phyloP scores from a whole-genome alignment of 1,140 invertebrate genomes.

The Popillia japonica region DNA sequence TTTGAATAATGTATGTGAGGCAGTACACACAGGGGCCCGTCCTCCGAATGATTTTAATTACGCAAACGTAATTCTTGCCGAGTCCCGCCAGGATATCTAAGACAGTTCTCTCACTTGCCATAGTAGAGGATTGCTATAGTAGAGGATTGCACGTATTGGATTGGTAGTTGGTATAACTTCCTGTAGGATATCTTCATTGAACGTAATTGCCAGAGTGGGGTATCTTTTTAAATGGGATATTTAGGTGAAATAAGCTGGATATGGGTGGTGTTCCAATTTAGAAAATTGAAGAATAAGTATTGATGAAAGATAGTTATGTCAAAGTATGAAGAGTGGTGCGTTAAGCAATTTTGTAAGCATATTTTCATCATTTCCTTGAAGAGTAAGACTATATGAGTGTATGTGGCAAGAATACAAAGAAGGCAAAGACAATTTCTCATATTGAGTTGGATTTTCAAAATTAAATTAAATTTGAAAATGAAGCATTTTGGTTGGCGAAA shows the following conservation, averaged over 20 bases:
- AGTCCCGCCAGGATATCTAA: constrained; percentile 7
- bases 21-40: background rate
- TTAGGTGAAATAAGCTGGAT: background rate
- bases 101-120: background rate
- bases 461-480: too few relatives aligned
- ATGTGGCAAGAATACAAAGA: too few relatives aligned
- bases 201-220: background rate
- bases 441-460: too few relatives aligned
- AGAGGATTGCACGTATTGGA: background rate
- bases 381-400: too few relatives aligned
- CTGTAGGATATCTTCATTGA: background rate
- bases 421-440: too few relatives aligned
- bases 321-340: too few relatives aligned
- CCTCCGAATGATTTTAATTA: constrained; percentile 24
- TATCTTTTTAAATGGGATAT: background rate
- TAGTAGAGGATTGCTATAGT: background rate
- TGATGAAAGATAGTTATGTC: too few relatives aligned
- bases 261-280: background rate
- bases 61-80: constrained; percentile 31
- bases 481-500: too few relatives aligned
- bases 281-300: too few relatives aligned
- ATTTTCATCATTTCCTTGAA: too few relatives aligned
- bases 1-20: constrained; percentile 30
- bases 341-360: too few relatives aligned
- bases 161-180: constrained; percentile 8